Evolutionary conservation across 2,113 vertebrate genomes (phyloP).

Genomic region (Sceloporus tristichus): DNA sequence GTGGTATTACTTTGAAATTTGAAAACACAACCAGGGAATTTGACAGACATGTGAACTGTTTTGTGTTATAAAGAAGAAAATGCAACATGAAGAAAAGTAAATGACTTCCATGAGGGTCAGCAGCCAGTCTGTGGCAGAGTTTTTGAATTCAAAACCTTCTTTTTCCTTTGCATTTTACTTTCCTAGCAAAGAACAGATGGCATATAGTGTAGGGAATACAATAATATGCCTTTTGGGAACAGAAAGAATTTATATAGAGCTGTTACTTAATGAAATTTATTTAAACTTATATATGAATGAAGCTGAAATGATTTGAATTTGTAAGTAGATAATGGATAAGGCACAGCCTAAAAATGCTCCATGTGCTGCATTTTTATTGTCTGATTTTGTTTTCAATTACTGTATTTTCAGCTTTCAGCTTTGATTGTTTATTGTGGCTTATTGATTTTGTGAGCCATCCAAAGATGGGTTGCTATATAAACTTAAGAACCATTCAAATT

Average conservation of each 20-base stretch:
- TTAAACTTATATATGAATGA: slow-evolving; percentile 29
- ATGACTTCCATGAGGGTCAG: slow-evolving; percentile 31
- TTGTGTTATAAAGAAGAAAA: no score
- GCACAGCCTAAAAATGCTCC: background rate
- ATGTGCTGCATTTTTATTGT: background rate
- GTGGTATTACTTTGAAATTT: no score
- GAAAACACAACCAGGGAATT: no score
- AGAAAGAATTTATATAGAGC: background rate
- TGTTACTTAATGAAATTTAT: slow-evolving; percentile 44
- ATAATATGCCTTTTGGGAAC: background rate
- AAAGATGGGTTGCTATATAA: background rate
- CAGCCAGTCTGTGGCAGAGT: background rate
- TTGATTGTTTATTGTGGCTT: background rate
- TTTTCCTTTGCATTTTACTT: background rate
- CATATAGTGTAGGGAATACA: background rate
- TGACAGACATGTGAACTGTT: no score
- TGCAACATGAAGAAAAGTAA: slow-evolving; percentile 14
- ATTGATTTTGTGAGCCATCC: background rate
- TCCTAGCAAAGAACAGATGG: background rate
- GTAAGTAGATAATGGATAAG: background rate
- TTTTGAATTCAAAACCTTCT: background rate
- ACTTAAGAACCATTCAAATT: no score
- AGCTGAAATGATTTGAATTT: no score
- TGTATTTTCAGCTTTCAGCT: background rate
- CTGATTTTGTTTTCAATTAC: background rate